These are phyloP conservation scores for Apamea monoglypha DNA, from an alignment of 2,888 invertebrate genomes.

Conservation along the genomic window DNA sequence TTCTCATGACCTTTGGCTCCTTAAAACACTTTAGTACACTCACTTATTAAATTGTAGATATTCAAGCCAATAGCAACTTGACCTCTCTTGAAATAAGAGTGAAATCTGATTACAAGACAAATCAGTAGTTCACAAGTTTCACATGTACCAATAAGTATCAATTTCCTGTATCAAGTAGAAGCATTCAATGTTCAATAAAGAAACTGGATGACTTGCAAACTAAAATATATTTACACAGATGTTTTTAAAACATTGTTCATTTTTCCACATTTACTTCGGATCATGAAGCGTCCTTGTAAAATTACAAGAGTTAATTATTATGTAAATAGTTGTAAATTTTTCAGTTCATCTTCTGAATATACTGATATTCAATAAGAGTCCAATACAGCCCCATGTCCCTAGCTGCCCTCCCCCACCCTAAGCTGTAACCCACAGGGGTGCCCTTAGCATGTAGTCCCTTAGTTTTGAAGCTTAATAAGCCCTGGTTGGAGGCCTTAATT, in stretches of 20 bases:
- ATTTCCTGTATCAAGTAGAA: constrained; percentile 33
- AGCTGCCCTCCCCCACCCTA: no score
- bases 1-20: not conserved
- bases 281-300: not conserved
- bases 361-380: no score
- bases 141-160: constrained; percentile 18
- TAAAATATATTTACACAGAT: constrained; percentile 43
- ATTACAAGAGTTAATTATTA: not conserved
- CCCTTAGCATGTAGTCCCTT: no score
- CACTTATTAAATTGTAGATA: not conserved
- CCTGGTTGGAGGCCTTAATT: no score
- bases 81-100: constrained; percentile 11
- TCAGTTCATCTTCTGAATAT: not conserved
- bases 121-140: constrained; percentile 8
- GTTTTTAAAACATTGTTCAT: constrained; percentile 1
- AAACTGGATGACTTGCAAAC: constrained; percentile 30
- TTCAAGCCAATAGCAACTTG: constrained; percentile 19
- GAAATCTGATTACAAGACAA: constrained; percentile 5
- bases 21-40: not conserved
- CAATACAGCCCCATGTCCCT: no score
- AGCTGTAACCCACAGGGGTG: no score
- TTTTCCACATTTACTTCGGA: not conserved
- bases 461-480: no score
- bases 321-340: not conserved
- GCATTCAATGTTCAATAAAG: constrained; percentile 9